Conservation (phyloP, 2,113 vertebrate species). For the Motacilla tschutschensis region DNA sequence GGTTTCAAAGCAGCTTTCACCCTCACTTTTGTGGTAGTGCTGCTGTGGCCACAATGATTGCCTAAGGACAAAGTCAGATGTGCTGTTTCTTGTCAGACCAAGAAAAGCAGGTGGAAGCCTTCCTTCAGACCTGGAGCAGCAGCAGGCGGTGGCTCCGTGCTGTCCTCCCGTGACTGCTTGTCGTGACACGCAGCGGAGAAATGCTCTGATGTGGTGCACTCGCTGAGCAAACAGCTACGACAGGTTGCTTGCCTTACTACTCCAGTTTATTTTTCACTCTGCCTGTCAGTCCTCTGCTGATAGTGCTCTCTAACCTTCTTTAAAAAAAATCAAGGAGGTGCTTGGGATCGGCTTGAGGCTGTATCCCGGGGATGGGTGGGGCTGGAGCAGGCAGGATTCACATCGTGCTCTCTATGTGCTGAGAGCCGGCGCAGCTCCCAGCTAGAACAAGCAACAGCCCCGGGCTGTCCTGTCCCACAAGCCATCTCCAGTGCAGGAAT, state of each 20-base stretch:
- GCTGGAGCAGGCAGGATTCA: background rate
- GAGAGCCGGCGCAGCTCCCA: background rate
- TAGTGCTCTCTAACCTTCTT: background rate
- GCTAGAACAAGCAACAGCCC: background rate
- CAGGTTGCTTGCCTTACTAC: background rate
- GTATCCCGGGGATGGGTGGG: background rate
- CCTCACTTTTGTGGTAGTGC: background rate
- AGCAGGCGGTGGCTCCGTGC: background rate
- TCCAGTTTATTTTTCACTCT: background rate
- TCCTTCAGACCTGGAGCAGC: background rate
- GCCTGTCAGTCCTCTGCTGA: background rate
- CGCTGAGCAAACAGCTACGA: background rate
- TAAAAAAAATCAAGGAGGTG: background rate
- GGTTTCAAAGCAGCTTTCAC: background rate
- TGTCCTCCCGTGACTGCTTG: background rate
- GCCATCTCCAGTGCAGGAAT: background rate
- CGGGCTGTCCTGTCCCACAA: background rate
- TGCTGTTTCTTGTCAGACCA: background rate
- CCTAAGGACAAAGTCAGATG: background rate
- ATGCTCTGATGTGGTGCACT: background rate
- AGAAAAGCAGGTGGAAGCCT: background rate
- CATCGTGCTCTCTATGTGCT: background rate
- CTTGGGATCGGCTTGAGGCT: background rate
- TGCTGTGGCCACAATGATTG: background rate
- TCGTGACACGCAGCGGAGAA: fast-evolving